These are phyloP conservation scores for Nomada ruficornis DNA, from an alignment of 2,888 invertebrate species.

Conservation along the genomic window DNA sequence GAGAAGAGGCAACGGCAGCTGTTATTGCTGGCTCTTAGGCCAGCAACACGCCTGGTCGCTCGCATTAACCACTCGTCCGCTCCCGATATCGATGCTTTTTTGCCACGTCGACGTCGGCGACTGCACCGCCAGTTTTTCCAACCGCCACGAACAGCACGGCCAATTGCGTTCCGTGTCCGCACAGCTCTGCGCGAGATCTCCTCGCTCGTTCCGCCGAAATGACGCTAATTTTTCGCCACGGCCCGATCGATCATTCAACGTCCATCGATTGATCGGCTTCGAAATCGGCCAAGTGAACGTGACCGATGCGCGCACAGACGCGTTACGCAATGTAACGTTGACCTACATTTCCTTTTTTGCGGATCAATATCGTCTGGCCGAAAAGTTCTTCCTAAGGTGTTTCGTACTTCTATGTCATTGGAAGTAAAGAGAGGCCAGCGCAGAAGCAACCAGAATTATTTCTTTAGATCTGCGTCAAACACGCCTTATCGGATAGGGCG, in stretches of 20 bases:
- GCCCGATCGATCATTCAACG: conserved; percentile 46
- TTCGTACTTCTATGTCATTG: too few relatives aligned
- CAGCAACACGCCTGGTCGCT: conserved; percentile 69
- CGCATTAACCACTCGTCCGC: conserved; percentile 69
- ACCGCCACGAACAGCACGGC: conserved; percentile 47
- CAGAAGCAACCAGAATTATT: too few relatives aligned
- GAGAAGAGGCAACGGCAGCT: conserved; percentile 64
- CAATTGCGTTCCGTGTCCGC: conserved; percentile 55
- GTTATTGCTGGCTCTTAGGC: conserved; percentile 70
- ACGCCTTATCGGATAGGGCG: too few relatives aligned
- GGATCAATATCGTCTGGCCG: not conserved
- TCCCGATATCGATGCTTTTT: conserved; percentile 64
- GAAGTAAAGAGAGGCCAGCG: too few relatives aligned
- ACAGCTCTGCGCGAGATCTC: conserved; percentile 17
- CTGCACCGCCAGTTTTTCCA: conserved; percentile 59
- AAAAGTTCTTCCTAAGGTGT: too few relatives aligned
- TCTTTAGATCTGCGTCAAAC: too few relatives aligned
- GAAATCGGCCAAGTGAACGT: not conserved
- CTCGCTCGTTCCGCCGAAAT: conserved; percentile 28
- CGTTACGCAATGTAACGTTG: conserved; percentile 11
- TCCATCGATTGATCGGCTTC: not conserved
- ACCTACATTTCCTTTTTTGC: conserved; percentile 23
- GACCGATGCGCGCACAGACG: not conserved
- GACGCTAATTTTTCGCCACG: conserved; percentile 50
- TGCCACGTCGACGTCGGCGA: conserved; percentile 12